Conservation (phyloP, 1,140 invertebrate genomes). For the Amphibalanus amphitrite region DNA sequence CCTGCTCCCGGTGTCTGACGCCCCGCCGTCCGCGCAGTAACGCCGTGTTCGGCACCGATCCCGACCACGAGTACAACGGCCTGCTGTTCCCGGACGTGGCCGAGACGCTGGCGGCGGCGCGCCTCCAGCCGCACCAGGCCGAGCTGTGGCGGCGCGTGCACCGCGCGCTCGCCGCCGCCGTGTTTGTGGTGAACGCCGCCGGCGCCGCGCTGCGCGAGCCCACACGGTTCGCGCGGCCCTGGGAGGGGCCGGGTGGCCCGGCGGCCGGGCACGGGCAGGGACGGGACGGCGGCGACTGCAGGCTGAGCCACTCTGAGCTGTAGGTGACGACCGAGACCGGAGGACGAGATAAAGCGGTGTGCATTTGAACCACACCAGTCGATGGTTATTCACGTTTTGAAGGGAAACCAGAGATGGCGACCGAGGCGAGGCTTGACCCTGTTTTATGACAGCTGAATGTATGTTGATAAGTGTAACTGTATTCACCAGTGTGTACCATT, state of each 20-base stretch:
- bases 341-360: too few relatives aligned
- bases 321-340: too few relatives aligned
- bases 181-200: conserved; percentile 13
- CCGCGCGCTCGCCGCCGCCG: conserved; percentile 8
- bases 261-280: neutral
- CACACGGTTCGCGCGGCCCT: neutral
- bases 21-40: conserved; percentile 1
- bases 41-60: conserved; percentile 14
- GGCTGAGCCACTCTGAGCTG: too few relatives aligned
- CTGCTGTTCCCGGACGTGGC: conserved; percentile 11
- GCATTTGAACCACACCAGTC: too few relatives aligned
- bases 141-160: conserved; percentile 10
- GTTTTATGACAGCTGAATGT: too few relatives aligned
- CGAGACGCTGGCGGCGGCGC: conserved; percentile 12
- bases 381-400: too few relatives aligned
- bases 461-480: too few relatives aligned
- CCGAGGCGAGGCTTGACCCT: too few relatives aligned
- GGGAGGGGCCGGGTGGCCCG: too few relatives aligned
- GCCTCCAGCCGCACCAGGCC: neutral
- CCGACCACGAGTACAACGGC: conserved; percentile 14
- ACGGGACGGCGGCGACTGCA: neutral
- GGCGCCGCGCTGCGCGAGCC: conserved; percentile 9
- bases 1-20: too few relatives aligned
- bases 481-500: too few relatives aligned
- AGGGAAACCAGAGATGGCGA: too few relatives aligned